Evolutionary conservation across 2,113 vertebrate genomes (phyloP), one percentile per base, ranked within the genome.

Genomic region (Coptodon bakossiorum): DNA sequence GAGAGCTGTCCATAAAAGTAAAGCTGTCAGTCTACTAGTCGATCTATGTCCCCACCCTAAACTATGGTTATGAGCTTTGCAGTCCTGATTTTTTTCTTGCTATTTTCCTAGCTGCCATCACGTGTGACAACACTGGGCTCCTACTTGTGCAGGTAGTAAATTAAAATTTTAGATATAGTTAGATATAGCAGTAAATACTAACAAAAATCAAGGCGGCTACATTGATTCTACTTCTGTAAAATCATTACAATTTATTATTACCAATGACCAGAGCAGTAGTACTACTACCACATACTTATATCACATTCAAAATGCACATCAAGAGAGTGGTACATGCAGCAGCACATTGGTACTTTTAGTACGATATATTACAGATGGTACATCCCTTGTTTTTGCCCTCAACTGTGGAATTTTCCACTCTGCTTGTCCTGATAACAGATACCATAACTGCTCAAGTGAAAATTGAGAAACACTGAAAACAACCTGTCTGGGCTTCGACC

Each of bases 401-500:
- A 94, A 91, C 27, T 76, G 71, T 79, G 14, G 57, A 82, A 57
- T 95, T 94, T 86, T 78, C 89, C 6, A 40, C 83, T 68, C 71
- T 89, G 68, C 22, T 16, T 63, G 43, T 43, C 86, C 86, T 68
- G 86, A 90, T 16, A 87, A 94, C 9, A 93, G 90, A 27, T n/a
- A 79, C 45, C 43, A 87, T 1, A 89, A 36, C 83, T 96, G 95
- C 84, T 73, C 59, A 1, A 61, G 19, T 9, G 83, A 52, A 78
- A 93, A 81, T 13, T 71, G n/a, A 56, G 53, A 79, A 9, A 90
- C 81, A 9, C 45, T 92, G 43, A 94, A 92, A 88, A 88, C 94
- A 52, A 90, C 90, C 22, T 96, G 96, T 57, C 85, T 59, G 14
- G 17, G 6, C 19, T 8, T 16, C 43, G 11, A 16, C 7, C 24